These are phyloP conservation scores for Podarcis cretensis DNA, from an alignment of 2,113 vertebrate genomes.

Conservation along the genomic window DNA sequence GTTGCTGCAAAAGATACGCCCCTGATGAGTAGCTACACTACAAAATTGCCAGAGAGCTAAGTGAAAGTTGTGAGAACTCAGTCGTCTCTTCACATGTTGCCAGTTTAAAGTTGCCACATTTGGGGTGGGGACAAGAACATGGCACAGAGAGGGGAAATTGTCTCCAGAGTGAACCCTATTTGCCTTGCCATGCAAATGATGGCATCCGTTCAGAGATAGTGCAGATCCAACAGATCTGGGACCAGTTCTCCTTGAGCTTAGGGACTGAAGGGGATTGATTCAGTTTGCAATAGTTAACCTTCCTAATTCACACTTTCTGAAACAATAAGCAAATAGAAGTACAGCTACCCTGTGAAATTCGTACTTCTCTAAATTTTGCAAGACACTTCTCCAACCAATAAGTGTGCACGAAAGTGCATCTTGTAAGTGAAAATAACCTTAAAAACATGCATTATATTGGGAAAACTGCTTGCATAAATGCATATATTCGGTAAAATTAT, in stretches of 20 bases:
- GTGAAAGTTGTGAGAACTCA: neutral
- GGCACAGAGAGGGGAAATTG: neutral
- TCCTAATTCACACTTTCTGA: neutral
- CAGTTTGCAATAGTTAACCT: too few species aligned
- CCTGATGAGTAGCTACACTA: neutral
- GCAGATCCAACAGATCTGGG: neutral
- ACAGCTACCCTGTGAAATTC: too few species aligned
- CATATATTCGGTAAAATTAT: too few species aligned
- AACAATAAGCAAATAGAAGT: too few species aligned
- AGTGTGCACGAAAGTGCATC: too few species aligned
- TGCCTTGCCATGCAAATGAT: neutral
- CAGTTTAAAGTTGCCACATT: neutral
- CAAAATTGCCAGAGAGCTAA: neutral
- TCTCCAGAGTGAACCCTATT: neutral
- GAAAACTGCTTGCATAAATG: too few species aligned
- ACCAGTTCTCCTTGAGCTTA: neutral
- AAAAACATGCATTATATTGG: too few species aligned
- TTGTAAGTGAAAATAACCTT: too few species aligned
- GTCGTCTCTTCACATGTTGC: neutral
- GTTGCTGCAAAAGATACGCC: constrained; percentile 79
- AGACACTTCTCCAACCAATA: too few species aligned
- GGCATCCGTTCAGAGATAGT: neutral
- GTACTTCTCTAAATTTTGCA: too few species aligned
- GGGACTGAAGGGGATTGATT: too few species aligned
- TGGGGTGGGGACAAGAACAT: neutral